Evolutionary conservation across 2,797 vertebrate species (phyloP), one percentile per base, ranked within the genome.

Genomic region (Eleutherodactylus coqui): DNA sequence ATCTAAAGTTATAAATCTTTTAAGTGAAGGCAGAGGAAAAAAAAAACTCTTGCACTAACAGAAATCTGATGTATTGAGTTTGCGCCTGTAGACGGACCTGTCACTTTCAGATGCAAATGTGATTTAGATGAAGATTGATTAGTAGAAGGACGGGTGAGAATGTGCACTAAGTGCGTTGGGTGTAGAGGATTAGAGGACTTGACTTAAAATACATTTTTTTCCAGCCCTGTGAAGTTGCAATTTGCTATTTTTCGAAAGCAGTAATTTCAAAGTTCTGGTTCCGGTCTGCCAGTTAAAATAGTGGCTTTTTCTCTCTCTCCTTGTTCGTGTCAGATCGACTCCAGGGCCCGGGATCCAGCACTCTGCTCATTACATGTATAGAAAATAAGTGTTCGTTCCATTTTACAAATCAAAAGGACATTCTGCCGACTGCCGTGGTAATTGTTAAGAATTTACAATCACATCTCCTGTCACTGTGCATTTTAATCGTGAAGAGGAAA

Each of bases 1-100:
- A 87, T 87, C 32, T 82, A 43, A 87, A 77, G 81, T 51, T 87
- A 87, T 87, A 87, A 87, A 87, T 87, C 82, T 84, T 87, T 87
- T 73, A 84, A 75, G 53, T 62, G 62, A 87, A 79, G 70, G 70
- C 75, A 43, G n/a, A 53, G 27, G 45, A 70, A 43, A 64, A 82
- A 55, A 70, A 32, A 34, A 45, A 79, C 58, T 45, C 21, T 64
- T 79, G 41, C 53, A 43, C 43, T 72, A 51, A 34, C 34, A 53
- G 67, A 75, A 87, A 79, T 67, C 62, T 78, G 47, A 70, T 60
- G 49, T 43, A 73, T 41, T 17, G 64, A 87, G 75, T 34, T 53
- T n/a, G 21, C 7, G 19, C 72, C 41, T 19, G 73, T 43, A 62
- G 38, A 72, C 64, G 1, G 43, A 17, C 51, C 70, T 84, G 86